These are phyloP conservation scores for Pinna nobilis DNA, from an alignment of 1,140 invertebrate genomes.

Conservation along the genomic window DNA sequence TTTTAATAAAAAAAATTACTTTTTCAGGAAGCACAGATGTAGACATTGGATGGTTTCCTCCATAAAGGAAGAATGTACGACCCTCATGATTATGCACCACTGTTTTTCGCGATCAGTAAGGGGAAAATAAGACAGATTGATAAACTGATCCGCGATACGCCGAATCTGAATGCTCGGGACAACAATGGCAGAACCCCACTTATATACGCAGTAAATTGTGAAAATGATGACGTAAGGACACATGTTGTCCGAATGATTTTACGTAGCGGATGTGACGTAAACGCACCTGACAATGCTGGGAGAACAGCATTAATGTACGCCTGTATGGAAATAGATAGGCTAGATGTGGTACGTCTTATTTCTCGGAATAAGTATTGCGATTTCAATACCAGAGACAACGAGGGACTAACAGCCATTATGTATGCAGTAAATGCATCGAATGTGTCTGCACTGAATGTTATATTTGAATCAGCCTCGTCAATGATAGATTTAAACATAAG, in stretches of 20 bases:
- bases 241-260: slow-evolving; percentile 58
- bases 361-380: slow-evolving; percentile 87
- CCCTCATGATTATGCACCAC: neutral
- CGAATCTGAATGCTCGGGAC: slow-evolving; percentile 47
- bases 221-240: slow-evolving; percentile 51
- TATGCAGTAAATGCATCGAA: slow-evolving; percentile 55
- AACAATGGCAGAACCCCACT: slow-evolving; percentile 48
- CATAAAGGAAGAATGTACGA: slow-evolving; percentile 1
- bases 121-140: slow-evolving; percentile 33
- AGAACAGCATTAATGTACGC: slow-evolving; percentile 94
- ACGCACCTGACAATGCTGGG: slow-evolving; percentile 92
- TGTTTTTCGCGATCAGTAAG: slow-evolving; percentile 23
- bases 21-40: too few relatives aligned
- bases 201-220: slow-evolving; percentile 51
- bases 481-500: slow-evolving; percentile 35
- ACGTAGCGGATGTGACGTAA: slow-evolving; percentile 85
- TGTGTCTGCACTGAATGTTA: slow-evolving; percentile 39
- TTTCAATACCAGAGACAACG: slow-evolving; percentile 86
- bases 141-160: neutral
- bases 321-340: slow-evolving; percentile 87
- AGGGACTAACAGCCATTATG: slow-evolving; percentile 52
- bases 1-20: too few relatives aligned
- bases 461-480: slow-evolving; percentile 33
- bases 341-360: slow-evolving; percentile 87
- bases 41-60: too few relatives aligned